phyloP scores from a whole-genome alignment of 2,797 vertebrate genomes.

The Hoplostethus mediterraneus region DNA sequence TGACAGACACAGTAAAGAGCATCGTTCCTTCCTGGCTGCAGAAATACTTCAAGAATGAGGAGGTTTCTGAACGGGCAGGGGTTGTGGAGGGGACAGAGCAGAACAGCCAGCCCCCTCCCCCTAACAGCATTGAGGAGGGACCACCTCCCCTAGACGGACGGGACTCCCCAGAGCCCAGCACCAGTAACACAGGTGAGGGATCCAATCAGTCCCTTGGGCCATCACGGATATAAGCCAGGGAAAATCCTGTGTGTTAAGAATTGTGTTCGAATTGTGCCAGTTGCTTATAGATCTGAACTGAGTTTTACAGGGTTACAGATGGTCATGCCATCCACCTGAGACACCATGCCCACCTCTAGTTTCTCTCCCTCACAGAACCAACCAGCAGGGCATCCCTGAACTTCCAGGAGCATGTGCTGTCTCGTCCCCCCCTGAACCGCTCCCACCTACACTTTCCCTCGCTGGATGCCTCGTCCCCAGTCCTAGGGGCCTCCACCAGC shows the following conservation, averaged over 20 bases:
- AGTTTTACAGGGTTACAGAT: not conserved
- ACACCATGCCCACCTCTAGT: constrained; percentile 2
- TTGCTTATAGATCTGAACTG: not conserved
- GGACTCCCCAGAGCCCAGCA: constrained; percentile 89
- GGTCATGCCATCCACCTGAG: not conserved
- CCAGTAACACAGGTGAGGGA: constrained; percentile 89
- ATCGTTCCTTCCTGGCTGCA: constrained; percentile 97
- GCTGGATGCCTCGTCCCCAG: constrained; percentile 86
- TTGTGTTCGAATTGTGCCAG: not conserved
- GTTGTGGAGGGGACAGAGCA: constrained; percentile 71
- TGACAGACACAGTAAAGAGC: constrained; percentile 97
- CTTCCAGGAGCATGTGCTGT: constrained; percentile 90
- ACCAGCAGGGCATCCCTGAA: constrained; percentile 92
- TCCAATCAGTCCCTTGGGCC: not conserved
- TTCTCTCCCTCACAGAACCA: constrained; percentile 84
- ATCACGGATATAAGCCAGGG: not conserved
- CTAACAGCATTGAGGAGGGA: constrained; percentile 84
- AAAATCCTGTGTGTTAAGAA: not conserved
- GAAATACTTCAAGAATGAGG: constrained; percentile 93
- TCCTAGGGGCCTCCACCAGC: constrained; percentile 70
- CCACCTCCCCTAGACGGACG: constrained; percentile 84
- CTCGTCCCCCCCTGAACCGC: constrained; percentile 94
- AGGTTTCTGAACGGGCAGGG: constrained; percentile 68
- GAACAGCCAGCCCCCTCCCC: constrained; percentile 82
- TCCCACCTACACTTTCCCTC: constrained; percentile 90